Percentiles rank a stretch among this genome's conserved stretches.
These are phyloP conservation scores for Plumapathes pennacea DNA, from an alignment of 92 coral and sea anemone genomes.

Conservation along the genomic window DNA sequence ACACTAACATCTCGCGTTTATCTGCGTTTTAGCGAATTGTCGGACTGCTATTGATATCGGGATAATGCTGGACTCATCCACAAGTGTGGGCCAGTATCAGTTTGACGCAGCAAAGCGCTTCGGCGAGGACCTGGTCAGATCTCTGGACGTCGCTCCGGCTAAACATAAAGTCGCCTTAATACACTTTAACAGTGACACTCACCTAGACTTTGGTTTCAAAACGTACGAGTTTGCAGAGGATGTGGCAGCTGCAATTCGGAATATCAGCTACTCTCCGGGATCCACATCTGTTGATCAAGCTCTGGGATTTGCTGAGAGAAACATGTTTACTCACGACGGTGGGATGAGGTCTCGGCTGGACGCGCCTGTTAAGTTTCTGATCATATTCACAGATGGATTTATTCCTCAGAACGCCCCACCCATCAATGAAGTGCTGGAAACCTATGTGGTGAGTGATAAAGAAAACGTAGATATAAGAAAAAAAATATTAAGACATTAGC, in stretches of 20 bases:
- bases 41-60: constrained; percentile 16
- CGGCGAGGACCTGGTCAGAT: constrained; percentile 7
- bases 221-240: too few relatives aligned
- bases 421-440: too few relatives aligned
- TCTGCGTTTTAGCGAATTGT: too few relatives aligned
- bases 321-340: constrained; percentile 13
- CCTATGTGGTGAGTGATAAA: too few relatives aligned
- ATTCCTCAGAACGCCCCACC: too few relatives aligned
- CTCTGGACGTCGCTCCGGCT: constrained; percentile 1
- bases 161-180: constrained; percentile 22
- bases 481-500: too few relatives aligned
- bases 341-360: too few relatives aligned
- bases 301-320: constrained; percentile 15
- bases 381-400: too few relatives aligned
- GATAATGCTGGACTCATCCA: constrained; percentile 13
- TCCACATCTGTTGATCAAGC: constrained; percentile 31
- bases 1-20: too few relatives aligned
- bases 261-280: constrained; percentile 14
- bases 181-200: constrained; percentile 16
- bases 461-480: too few relatives aligned
- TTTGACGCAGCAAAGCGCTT: constrained; percentile 20
- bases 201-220: constrained; percentile 4
- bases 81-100: constrained; percentile 26
- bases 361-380: too few relatives aligned
- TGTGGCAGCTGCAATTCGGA: constrained; percentile 21